Evolutionary conservation across 2,797 vertebrate species (phyloP), one percentile per base, ranked within the genome.

Genomic region (Enteromius mattozi): DNA sequence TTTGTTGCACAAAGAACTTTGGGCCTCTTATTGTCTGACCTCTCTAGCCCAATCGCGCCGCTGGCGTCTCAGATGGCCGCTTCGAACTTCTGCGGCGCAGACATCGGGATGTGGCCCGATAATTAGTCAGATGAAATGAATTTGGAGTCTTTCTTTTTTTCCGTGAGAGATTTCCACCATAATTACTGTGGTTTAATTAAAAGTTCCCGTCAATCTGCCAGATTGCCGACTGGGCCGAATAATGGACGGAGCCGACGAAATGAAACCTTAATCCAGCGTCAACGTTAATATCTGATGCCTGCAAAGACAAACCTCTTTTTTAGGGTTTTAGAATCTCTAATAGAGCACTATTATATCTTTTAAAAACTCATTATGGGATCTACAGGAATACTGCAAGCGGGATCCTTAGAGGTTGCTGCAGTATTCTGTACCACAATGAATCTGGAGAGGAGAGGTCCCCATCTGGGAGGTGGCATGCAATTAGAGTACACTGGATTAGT

Each of bases 101-200:
- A 65, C 88, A 89, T 85, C 77, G 35, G 86, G 88, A 90, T 90
- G 82, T 89, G 89, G 91, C 65, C 2, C 90, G 92, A 94, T 94
- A 95, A 95, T 95, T 95, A 94, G 92, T 90, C 85, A 80, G 85
- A 90, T 90, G 90, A 94, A 95, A 94, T 93, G 86, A 94, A 95
- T 92, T 94, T 94, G 92, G 93, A 93, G 93, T 94, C 92, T 92
- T 94, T 92, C 93, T 92, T 93, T 33, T 33, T 33, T 80, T 88
- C 69, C 17, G 17, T 81, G 71, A 70, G 86, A 91, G 91, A 93
- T 94, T 92, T 91, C 80, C 78, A 86, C 89, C 90, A 78, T 95
- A 95, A 95, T 96, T 95, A 93, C 92, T 78, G 81, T 82, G 8
- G 90, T 92, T 92, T 95, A 95, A 96, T 96, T 95, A 95, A 96